Percentiles rank a stretch among this genome's conserved stretches.
Conservation (phyloP, 2,113 vertebrate genomes). For the Cheirogaleus medius region DNA sequence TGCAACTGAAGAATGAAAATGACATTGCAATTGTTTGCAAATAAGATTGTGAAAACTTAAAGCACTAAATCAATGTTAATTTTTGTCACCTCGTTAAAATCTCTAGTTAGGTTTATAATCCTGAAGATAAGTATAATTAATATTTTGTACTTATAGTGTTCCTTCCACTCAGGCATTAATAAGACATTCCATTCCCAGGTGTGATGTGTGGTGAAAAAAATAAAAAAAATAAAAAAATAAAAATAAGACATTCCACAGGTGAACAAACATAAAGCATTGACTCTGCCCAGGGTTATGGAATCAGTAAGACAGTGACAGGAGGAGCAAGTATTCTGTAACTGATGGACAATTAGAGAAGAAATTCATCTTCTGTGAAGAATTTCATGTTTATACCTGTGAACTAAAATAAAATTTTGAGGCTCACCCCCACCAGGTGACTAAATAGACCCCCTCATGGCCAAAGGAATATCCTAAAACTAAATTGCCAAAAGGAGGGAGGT, state of each 20-base stretch:
- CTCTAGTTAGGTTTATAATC: conserved; percentile 23
- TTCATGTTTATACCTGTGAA: not conserved
- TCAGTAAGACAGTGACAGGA: not conserved
- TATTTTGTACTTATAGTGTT: conserved; percentile 56
- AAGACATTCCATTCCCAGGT: conserved; percentile 43
- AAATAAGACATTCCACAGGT: conserved; percentile 46
- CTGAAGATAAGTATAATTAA: conserved; percentile 26
- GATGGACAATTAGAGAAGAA: not conserved
- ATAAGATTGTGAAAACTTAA: not conserved
- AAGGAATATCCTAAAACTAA: no score
- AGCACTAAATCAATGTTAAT: conserved; percentile 35
- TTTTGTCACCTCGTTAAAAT: conserved; percentile 38
- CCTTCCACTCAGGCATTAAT: conserved; percentile 42
- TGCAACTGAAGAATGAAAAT: not conserved
- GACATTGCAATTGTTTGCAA: not conserved
- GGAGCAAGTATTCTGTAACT: not conserved
- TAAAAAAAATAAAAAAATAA: no score
- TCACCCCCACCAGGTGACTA: no score
- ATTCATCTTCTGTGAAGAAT: not conserved
- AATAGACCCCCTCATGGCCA: no score
- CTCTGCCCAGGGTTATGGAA: not conserved
- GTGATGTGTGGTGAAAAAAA: no score
- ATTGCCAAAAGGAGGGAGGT: no score
- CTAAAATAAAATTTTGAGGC: no score
- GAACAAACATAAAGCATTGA: not conserved